phyloP scores from a whole-genome alignment of 2,797 vertebrate species.

The Danio albolineatus region DNA sequence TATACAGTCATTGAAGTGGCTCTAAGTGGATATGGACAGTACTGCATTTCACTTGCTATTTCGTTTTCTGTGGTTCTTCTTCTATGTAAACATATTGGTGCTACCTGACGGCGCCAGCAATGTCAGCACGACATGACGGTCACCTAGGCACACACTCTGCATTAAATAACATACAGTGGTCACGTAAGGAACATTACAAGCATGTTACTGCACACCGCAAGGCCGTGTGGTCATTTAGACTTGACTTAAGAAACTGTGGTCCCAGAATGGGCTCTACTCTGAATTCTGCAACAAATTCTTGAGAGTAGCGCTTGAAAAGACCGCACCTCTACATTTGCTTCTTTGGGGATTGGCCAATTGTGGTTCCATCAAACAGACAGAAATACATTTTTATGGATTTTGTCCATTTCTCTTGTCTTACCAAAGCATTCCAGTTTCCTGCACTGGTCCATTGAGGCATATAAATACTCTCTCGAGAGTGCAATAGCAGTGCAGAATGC shows the following conservation, averaged over 20 bases:
- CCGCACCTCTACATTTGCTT: constrained; percentile 20
- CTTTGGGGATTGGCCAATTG: constrained; percentile 43
- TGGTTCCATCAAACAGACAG: constrained; percentile 36
- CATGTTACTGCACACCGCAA: constrained; percentile 32
- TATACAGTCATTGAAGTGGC: constrained; percentile 74
- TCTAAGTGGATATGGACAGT: constrained; percentile 47
- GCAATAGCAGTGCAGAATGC: constrained; percentile 22
- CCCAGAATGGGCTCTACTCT: constrained; percentile 12
- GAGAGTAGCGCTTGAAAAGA: constrained; percentile 41
- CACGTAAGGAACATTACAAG: constrained; percentile 21
- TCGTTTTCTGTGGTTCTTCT: background rate
- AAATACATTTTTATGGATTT: constrained; percentile 26
- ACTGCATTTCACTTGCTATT: constrained; percentile 38
- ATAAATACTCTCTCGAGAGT: constrained; percentile 33
- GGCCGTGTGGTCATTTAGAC: constrained; percentile 35
- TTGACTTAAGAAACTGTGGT: constrained; percentile 25
- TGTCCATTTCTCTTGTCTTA: background rate
- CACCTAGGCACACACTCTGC: constrained; percentile 38
- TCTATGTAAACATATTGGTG: constrained; percentile 77
- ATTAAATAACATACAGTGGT: constrained; percentile 50
- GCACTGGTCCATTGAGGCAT: constrained; percentile 27
- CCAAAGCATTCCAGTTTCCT: constrained; percentile 30
- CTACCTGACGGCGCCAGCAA: constrained; percentile 77
- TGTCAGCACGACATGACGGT: constrained; percentile 20
- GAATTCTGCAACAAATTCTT: constrained; percentile 34